Percentiles rank a stretch among this genome's conserved stretches.
Evolutionary conservation across 2,113 vertebrate species (phyloP).

Genomic region (Ondatra zibethicus): DNA sequence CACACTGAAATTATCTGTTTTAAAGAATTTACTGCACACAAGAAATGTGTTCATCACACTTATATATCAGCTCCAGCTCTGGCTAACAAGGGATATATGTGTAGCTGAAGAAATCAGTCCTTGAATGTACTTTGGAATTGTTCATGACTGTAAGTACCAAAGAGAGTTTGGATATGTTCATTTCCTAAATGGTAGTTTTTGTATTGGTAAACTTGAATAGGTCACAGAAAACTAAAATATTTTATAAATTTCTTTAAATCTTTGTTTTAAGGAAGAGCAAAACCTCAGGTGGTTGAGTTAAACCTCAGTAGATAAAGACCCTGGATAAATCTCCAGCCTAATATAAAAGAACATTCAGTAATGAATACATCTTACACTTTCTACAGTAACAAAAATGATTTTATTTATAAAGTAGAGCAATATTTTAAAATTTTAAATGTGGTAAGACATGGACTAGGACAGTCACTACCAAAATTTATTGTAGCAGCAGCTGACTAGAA

Average conservation of each 20-base stretch:
- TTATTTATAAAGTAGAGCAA: conserved; percentile 16
- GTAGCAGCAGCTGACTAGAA: not conserved
- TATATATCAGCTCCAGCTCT: not conserved
- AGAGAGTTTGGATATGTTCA: not conserved
- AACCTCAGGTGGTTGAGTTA: not conserved
- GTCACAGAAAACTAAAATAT: conserved; percentile 13
- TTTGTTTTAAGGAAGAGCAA: conserved; percentile 49
- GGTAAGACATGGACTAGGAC: not conserved
- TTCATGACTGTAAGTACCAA: not conserved
- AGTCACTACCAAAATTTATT: conserved; percentile 2
- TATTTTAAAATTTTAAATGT: conserved; percentile 22
- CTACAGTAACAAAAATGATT: conserved; percentile 8
- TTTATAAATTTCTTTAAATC: not conserved
- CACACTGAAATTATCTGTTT: not conserved
- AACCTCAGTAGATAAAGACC: not conserved
- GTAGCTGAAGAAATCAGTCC: not conserved
- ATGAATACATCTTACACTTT: not conserved
- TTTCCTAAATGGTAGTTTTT: not conserved
- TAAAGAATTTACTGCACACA: conserved; percentile 21
- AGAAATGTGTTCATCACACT: conserved; percentile 35
- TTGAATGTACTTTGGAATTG: conserved; percentile 24
- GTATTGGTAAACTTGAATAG: not conserved
- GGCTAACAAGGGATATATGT: not conserved
- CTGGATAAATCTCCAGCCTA: not conserved
- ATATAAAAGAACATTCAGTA: not conserved